Base-by-base conservation (phyloP, 2,113 vertebrate genomes). In the Solea senegalensis region DNA sequence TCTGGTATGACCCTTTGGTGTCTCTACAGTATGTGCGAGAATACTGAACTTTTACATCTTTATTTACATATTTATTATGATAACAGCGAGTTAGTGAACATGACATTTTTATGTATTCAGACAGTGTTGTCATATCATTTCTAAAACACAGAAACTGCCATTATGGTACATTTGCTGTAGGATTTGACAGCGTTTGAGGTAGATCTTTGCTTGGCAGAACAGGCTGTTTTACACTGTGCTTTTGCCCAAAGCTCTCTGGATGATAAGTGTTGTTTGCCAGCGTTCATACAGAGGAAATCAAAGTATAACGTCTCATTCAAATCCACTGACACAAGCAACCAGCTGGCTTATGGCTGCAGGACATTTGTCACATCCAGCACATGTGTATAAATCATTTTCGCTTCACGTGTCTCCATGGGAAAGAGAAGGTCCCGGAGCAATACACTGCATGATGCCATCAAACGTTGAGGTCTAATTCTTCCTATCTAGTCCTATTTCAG, bases 311-410 rank as follows among this genome's bases (percentile, higher is more conserved):
- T 75, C 73, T 82, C 62, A 51, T 53, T 64, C 6, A 11, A 75
- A 68, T 65, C 45, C 16, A 57, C 76, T 66, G 13, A 67, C 43
- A 48, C 41, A 60, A 56, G 21, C 15, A 14, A 63, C 69, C 79
- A 63, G 65, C 74, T 62, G 71, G 71, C 45, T 53, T 54, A 49
- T 21, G 8, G 66, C 40, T 69, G 41, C 9, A n/a, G 61, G 44
- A 55, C 68, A 73, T 83, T 71, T 61, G 48, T 76, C 57, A 73
- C 65, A 46, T 73, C 58, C 61, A 58, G 51, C 54, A 11, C 40
- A 65, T 70, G 61, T 70, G 27, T 56, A 50, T 21, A 60, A 72
- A 58, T 39, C 65, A 65, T 85, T 73, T 85, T 53, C 64, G 40
- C 49, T 56, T 57, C 41, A 76, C 46, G 4, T 53, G 76, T 74